Evolutionary conservation across 2,888 invertebrate genomes (phyloP).

Genomic region (Drosophila formosana): DNA sequence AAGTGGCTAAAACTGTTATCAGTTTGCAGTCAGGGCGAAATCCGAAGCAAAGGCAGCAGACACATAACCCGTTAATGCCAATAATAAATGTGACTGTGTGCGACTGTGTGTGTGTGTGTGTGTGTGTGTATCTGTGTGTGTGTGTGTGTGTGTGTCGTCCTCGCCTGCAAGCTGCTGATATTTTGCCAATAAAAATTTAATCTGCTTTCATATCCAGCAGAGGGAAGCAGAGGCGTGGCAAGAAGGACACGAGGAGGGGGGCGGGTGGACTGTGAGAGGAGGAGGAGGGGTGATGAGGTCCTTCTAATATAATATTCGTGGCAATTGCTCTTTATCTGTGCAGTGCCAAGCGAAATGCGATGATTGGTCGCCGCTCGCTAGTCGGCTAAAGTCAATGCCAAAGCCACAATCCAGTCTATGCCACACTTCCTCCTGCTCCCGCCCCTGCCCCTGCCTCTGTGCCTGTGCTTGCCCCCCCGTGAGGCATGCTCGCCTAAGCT

Average conservation of each 20-base stretch:
- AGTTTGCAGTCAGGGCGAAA: conserved; percentile 55
- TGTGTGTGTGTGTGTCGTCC: conserved; percentile 25
- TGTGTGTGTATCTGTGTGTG: conserved; percentile 3
- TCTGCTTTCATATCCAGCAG: conserved; percentile 67
- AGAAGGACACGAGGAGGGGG: no score
- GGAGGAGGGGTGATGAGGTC: conserved; percentile 7
- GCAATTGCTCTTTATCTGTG: conserved; percentile 48
- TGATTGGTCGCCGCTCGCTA: conserved; percentile 47
- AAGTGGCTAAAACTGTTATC: conserved; percentile 53
- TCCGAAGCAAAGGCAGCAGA: conserved; percentile 38
- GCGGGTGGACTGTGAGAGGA: no score
- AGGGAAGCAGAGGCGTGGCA: background rate
- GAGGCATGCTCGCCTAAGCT: conserved; percentile 22
- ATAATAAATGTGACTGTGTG: conserved; percentile 61
- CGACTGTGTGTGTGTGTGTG: background rate
- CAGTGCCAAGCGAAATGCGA: conserved; percentile 53
- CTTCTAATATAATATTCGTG: conserved; percentile 46
- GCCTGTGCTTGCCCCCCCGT: background rate
- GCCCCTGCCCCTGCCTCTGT: background rate
- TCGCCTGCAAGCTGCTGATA: conserved; percentile 60
- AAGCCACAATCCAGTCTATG: conserved; percentile 18
- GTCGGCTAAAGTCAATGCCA: conserved; percentile 13
- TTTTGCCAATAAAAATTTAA: conserved; percentile 81
- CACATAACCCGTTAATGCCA: conserved; percentile 75
- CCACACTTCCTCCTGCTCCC: background rate